Evolutionary conservation across 2,113 vertebrate species (phyloP).

Genomic region (Ceyx melanurus): DNA sequence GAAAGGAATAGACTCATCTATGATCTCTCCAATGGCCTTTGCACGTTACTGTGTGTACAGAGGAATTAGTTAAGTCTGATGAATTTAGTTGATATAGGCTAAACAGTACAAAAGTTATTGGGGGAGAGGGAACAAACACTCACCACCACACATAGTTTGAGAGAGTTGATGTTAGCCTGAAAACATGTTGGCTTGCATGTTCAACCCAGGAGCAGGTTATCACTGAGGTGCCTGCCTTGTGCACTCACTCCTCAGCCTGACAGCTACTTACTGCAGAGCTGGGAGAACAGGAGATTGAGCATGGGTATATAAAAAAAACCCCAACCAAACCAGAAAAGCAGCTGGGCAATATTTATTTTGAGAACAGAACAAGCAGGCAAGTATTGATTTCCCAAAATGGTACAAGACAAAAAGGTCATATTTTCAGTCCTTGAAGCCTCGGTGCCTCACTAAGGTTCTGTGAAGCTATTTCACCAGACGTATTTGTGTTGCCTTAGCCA

Average conservation of each 20-base stretch:
- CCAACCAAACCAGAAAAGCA: background rate
- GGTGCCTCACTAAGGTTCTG: background rate
- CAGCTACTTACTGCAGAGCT: background rate
- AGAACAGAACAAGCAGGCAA: background rate
- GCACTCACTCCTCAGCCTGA: background rate
- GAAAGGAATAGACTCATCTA: background rate
- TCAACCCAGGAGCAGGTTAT: background rate
- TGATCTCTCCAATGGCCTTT: background rate
- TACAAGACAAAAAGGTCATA: background rate
- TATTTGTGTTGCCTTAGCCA: background rate
- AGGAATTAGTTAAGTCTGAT: background rate
- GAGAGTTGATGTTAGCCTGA: background rate
- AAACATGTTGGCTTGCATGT: background rate
- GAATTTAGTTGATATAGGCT: background rate
- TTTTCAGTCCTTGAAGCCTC: background rate
- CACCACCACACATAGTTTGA: background rate
- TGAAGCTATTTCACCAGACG: background rate
- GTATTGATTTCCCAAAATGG: conserved; percentile 23
- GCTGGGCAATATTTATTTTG: conserved; percentile 8
- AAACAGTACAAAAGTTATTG: background rate
- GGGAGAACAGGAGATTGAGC: background rate
- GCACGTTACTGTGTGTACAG: background rate
- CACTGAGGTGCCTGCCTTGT: background rate
- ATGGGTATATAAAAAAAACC: background rate
- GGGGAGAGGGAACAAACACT: background rate